These are phyloP conservation scores for Trematocara variabile DNA, from an alignment of 2,113 vertebrate genomes.

Conservation along the genomic window DNA sequence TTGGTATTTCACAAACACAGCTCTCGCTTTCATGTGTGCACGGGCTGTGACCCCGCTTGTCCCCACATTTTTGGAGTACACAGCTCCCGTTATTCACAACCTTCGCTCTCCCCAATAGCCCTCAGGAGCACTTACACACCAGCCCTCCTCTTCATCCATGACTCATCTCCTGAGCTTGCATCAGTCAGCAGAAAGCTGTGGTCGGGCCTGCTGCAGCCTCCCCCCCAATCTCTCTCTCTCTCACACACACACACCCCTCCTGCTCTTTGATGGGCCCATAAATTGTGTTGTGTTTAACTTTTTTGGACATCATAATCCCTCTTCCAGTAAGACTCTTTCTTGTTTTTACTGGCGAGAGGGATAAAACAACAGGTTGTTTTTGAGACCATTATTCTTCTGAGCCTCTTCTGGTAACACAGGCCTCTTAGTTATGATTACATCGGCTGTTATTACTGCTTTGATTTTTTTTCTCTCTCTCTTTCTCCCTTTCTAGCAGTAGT, in stretches of 20 bases:
- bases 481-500: neutral
- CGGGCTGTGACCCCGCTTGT: neutral
- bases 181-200: slow-evolving; percentile 71
- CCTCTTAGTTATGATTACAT: slow-evolving; percentile 11
- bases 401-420: neutral
- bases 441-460: neutral
- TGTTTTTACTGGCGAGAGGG: slow-evolving; percentile 22
- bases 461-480: neutral
- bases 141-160: slow-evolving; percentile 29
- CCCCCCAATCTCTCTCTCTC: neutral
- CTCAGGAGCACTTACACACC: slow-evolving; percentile 4
- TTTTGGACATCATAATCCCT: slow-evolving; percentile 75
- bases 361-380: slow-evolving; percentile 59
- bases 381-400: slow-evolving; percentile 17
- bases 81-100: slow-evolving; percentile 7
- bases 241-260: neutral
- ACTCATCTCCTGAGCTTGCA: slow-evolving; percentile 69
- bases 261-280: slow-evolving; percentile 75
- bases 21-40: neutral
- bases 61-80: neutral
- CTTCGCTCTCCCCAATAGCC: slow-evolving; percentile 21
- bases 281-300: slow-evolving; percentile 73
- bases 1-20: slow-evolving; percentile 21
- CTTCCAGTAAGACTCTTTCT: slow-evolving; percentile 73
- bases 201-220: slow-evolving; percentile 38